A percentile compares a stretch with the other conserved stretches of the same genome.
phyloP scores from a whole-genome alignment of 2,113 vertebrate species.

The Etheostoma cragini region DNA sequence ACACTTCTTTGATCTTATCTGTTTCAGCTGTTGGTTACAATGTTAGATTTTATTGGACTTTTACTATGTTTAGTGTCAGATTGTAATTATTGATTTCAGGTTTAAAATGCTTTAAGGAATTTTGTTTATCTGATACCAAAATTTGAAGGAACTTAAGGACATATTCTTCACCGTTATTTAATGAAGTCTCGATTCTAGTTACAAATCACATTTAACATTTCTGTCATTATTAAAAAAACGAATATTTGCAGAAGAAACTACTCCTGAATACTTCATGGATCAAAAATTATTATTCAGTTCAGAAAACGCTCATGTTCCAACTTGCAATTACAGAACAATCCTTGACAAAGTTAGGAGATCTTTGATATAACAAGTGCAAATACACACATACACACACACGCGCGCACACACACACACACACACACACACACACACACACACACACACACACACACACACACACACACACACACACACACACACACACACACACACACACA shows the following conservation, averaged over 20 bases:
- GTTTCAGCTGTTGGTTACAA: conserved; percentile 11
- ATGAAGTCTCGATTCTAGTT: background rate
- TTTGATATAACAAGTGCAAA: conserved; percentile 24
- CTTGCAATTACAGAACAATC: conserved; percentile 56
- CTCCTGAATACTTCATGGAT: background rate
- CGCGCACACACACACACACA: background rate
- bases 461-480: conserved; percentile 6
- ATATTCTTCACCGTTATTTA: background rate
- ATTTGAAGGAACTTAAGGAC: background rate
- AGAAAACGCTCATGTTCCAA: background rate
- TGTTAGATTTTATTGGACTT: conserved; percentile 22
- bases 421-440: conserved; percentile 1
- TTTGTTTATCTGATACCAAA: conserved; percentile 8
- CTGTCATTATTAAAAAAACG: background rate
- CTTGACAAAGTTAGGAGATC: conserved; percentile 47
- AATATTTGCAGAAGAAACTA: background rate
- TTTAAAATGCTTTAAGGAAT: conserved; percentile 16
- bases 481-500: background rate
- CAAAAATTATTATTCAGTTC: background rate
- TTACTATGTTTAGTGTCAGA: conserved; percentile 21
- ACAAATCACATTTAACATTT: background rate
- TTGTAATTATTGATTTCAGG: conserved; percentile 19
- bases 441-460: conserved; percentile 13
- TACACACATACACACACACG: conserved; percentile 2
- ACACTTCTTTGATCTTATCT: conserved; percentile 4